Conservation (phyloP, 2,888 invertebrate genomes). For the Ectemnius cavifrons region DNA sequence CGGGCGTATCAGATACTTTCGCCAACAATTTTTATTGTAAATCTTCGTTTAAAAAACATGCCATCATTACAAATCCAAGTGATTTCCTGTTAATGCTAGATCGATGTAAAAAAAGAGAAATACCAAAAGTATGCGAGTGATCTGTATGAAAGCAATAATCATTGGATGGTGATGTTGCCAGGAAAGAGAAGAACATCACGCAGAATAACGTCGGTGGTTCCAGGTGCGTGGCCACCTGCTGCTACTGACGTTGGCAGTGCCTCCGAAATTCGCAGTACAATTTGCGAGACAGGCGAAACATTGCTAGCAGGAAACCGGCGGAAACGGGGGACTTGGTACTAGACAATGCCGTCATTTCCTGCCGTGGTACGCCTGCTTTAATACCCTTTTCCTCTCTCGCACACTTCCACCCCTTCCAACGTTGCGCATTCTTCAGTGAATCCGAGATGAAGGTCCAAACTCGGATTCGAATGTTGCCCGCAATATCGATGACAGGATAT, state of each 20-base stretch:
- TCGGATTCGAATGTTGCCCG: too few relatives aligned
- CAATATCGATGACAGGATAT: constrained; percentile 13
- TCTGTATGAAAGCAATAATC: constrained; percentile 32
- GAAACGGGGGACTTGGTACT: constrained; percentile 49
- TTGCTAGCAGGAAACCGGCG: constrained; percentile 65
- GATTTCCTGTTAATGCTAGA: not conserved
- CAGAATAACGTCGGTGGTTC: constrained; percentile 42
- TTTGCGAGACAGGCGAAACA: constrained; percentile 69
- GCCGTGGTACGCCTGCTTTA: constrained; percentile 41
- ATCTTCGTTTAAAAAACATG: too few relatives aligned
- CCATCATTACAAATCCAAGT: too few relatives aligned
- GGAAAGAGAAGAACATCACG: constrained; percentile 45
- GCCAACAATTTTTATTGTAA: too few relatives aligned
- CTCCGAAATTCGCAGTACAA: constrained; percentile 62
- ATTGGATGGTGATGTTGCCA: constrained; percentile 33
- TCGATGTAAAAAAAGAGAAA: constrained; percentile 6
- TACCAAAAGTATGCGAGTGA: not conserved
- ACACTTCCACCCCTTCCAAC: not conserved
- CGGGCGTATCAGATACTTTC: too few relatives aligned
- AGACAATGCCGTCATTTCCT: constrained; percentile 65
- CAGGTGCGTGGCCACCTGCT: constrained; percentile 74
- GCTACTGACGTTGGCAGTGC: constrained; percentile 55
- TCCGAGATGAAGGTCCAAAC: too few relatives aligned
- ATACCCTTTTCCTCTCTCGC: constrained; percentile 25
- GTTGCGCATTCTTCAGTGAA: not conserved